phyloP scores from a whole-genome alignment of 2,797 vertebrate species.

The Fistularia commersonii region DNA sequence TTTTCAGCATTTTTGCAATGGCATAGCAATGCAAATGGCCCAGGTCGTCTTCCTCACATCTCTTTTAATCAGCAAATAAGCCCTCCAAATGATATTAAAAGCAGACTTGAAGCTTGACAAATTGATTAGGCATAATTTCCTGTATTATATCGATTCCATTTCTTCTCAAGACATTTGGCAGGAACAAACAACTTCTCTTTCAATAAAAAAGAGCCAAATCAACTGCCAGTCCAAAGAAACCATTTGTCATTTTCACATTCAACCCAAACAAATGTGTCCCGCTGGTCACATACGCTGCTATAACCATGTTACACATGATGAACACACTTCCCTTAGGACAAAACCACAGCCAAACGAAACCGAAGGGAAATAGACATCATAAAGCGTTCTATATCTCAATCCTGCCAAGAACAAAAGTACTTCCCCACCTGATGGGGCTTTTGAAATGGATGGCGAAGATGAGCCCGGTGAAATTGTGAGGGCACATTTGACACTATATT shows the following conservation, averaged over 20 bases:
- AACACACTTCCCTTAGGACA: conserved; percentile 8
- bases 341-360: conserved; percentile 40
- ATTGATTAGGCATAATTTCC: conserved; percentile 3
- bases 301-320: conserved; percentile 21
- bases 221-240: conserved; percentile 10
- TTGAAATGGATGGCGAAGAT: conserved; percentile 43
- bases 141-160: conserved; percentile 3
- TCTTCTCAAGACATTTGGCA: conserved; percentile 15
- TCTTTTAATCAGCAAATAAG: conserved; percentile 12
- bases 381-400: conserved; percentile 47
- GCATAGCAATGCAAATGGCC: conserved; percentile 24
- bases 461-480: conserved; percentile 28
- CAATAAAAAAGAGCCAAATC: conserved; percentile 22
- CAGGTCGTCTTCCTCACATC: not conserved
- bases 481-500: conserved; percentile 15
- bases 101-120: conserved; percentile 8
- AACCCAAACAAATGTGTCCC: conserved; percentile 19
- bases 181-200: conserved; percentile 17
- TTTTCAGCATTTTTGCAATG: conserved; percentile 10
- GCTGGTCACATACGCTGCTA: conserved; percentile 12
- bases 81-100: conserved; percentile 16
- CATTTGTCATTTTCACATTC: conserved; percentile 35
- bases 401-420: conserved; percentile 56
- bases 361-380: conserved; percentile 51
- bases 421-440: conserved; percentile 35